Percentiles rank a stretch among this genome's conserved stretches.
phyloP scores from a whole-genome alignment of 37 sponge, comb jelly and placozoan species.

The Bolinopsis microptera region DNA sequence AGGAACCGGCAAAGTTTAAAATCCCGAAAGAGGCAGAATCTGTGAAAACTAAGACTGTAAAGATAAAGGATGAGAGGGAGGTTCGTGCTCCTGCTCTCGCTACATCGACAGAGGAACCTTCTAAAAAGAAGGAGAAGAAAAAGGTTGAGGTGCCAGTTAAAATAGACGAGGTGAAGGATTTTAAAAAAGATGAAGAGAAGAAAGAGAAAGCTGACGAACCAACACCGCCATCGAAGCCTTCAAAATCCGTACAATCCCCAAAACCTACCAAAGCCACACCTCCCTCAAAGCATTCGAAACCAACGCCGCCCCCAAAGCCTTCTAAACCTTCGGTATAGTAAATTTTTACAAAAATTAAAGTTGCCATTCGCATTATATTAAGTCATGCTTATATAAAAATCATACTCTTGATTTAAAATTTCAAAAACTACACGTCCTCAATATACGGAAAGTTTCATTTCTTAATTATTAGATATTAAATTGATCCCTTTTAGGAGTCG shows the following conservation, averaged over 20 bases:
- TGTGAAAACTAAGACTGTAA: not conserved
- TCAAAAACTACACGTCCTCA: too few relatives aligned
- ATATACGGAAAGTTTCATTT: too few relatives aligned
- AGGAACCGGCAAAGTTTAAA: not conserved
- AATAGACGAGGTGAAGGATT: not conserved
- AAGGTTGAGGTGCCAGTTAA: not conserved
- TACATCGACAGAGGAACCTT: not conserved
- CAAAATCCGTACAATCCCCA: not conserved
- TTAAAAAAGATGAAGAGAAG: not conserved
- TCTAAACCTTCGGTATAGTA: too few relatives aligned
- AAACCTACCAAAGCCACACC: not conserved
- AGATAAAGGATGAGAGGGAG: not conserved
- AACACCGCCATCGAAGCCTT: not conserved
- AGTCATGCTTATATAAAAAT: too few relatives aligned
- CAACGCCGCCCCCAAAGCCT: not conserved
- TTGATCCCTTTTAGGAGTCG: not conserved
- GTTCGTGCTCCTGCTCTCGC: not conserved
- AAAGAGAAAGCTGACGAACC: not conserved
- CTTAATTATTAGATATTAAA: too few relatives aligned
- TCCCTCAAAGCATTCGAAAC: not conserved
- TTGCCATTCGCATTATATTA: too few relatives aligned
- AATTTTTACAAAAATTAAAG: too few relatives aligned
- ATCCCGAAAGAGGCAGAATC: slow-evolving; percentile 1
- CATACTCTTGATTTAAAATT: too few relatives aligned
- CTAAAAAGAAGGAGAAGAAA: not conserved